Percentiles rank a stretch among this genome's conserved stretches.
These are phyloP conservation scores for Chaetogeoica ovagalla DNA, from an alignment of 2,888 invertebrate genomes.

Conservation along the genomic window DNA sequence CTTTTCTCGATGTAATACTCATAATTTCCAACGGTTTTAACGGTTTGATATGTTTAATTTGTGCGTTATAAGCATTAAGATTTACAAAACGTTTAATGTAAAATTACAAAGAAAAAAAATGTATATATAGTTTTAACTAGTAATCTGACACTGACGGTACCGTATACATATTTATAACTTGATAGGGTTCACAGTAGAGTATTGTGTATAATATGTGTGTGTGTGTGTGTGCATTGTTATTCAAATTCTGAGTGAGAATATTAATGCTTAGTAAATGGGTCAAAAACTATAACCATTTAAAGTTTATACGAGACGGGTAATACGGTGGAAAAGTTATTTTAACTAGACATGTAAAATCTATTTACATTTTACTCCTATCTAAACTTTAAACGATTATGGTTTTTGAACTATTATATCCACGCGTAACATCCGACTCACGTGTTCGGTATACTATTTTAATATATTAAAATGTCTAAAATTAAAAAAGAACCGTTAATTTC, in stretches of 20 bases:
- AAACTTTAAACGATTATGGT: conserved; percentile 29
- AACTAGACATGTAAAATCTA: conserved; percentile 31
- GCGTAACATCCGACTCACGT: not conserved
- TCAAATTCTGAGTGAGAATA: conserved; percentile 16
- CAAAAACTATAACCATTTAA: conserved; percentile 37
- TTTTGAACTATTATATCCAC: conserved; percentile 17
- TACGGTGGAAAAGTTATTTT: conserved; percentile 29
- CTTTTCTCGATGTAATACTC: no score
- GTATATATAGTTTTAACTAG: no score
- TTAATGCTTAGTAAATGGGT: conserved; percentile 22
- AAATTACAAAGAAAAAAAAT: no score
- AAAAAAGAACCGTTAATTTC: not conserved
- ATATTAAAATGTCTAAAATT: not conserved
- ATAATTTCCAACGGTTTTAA: no score
- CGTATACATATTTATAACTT: not conserved
- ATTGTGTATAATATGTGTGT: not conserved
- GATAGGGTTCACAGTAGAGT: not conserved
- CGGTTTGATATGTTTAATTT: no score
- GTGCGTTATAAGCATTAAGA: no score
- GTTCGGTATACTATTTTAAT: not conserved
- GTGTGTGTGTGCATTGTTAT: not conserved
- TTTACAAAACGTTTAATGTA: no score
- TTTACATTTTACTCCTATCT: not conserved
- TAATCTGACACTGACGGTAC: not conserved
- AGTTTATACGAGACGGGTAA: conserved; percentile 1